Percentiles rank a stretch among this genome's conserved stretches.
Conservation (phyloP, 2,113 vertebrate genomes). For the Lophius piscatorius region DNA sequence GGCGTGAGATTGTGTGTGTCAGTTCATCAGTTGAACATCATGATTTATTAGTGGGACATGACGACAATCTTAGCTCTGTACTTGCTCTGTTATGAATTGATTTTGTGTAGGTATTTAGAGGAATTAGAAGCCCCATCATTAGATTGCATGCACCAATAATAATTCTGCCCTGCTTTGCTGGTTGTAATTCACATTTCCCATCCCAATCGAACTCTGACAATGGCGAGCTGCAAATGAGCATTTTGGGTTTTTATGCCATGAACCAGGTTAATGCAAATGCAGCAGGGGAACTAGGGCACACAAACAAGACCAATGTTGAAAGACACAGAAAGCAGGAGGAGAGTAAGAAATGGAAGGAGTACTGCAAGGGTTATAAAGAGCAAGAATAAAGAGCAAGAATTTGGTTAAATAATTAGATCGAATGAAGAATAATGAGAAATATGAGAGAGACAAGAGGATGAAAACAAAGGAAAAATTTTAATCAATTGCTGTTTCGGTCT, state of each 20-base stretch:
- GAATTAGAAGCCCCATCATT: conserved; percentile 6
- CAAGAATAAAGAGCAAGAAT: too few species aligned
- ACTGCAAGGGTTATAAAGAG: conserved; percentile 5
- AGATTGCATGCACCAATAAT: background rate
- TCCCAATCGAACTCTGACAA: background rate
- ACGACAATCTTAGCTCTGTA: conserved; percentile 2
- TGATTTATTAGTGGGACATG: conserved; percentile 18
- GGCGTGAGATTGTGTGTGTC: conserved; percentile 10
- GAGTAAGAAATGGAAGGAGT: conserved; percentile 6
- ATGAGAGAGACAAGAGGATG: background rate
- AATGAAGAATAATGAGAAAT: too few species aligned
- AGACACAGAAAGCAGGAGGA: conserved; percentile 36
- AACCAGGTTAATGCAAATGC: background rate
- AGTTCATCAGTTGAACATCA: conserved; percentile 19
- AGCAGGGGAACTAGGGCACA: conserved; percentile 24
- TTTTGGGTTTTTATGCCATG: background rate
- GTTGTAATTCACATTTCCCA: conserved; percentile 1
- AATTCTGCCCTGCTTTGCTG: background rate
- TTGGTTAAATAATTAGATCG: too few species aligned
- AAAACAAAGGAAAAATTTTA: conserved; percentile 7
- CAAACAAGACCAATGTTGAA: conserved; percentile 42
- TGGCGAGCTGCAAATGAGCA: background rate
- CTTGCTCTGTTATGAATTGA: background rate
- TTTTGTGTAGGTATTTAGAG: conserved; percentile 9
- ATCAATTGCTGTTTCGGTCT: background rate